Evolutionary conservation across 2,797 vertebrate species (phyloP), one percentile per base, ranked within the genome.

Genomic region (Hydrolagus colliei): DNA sequence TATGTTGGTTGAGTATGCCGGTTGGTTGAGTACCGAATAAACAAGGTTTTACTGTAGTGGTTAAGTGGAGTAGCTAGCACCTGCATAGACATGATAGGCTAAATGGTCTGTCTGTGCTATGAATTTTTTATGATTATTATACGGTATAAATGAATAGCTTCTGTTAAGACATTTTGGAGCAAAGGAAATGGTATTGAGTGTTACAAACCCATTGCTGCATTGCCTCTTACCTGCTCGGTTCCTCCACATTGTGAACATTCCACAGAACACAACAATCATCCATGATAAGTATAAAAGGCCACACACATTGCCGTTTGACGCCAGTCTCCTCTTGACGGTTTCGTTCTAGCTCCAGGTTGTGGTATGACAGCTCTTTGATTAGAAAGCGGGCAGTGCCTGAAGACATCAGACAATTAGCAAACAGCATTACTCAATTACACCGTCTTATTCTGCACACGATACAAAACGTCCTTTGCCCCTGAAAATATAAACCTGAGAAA

Each of bases 271-370:
- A 99, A 1, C 97, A 96, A 91, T 99, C 98, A 0, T 99, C 97
- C 97, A 99, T 97, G 92, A 99, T 95, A 79, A 97, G 95, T 0
- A 99, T 96, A 91, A 99, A 97, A 0, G 98, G 97, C 98, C 98
- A 99, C 62, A 99, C 94, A 0, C 97, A 97, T 89, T 97, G 97
- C 62, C 97, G 95, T 88, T 95, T 97, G 68, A 97, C 90, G 3
- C 96, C 97, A 87, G 97, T 93, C 87, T 98, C 98, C 90, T 97
- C 97, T 88, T 95, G 91, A 12, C 98, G 95, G 91, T 97, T 98
- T 86, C 97, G 94, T 89, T 99, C 98, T 91, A 98, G 93, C 90
- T 99, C 98, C 86, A 99, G 93, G 90, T 99, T 99, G 89, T 99
- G 97, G 90, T 98, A 97, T 0, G 97, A 98, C 87, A 99, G 94